Evolutionary conservation across 1,140 invertebrate species (phyloP).

Genomic region (Wiebesia pumilae): DNA sequence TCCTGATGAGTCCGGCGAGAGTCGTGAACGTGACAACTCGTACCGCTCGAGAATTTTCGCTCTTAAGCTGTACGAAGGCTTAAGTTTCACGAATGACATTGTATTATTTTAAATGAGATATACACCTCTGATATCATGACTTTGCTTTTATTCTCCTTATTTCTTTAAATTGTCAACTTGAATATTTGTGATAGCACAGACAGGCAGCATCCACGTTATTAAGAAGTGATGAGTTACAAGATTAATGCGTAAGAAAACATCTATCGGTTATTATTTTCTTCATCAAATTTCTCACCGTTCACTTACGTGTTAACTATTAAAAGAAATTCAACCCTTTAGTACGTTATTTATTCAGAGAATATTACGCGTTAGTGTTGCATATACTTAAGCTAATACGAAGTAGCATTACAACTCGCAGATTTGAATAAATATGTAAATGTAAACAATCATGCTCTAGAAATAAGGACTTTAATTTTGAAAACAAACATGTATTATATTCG

Average conservation of each 20-base stretch:
- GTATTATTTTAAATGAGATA: not conserved
- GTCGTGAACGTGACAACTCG: not conserved
- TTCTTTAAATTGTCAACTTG: not conserved
- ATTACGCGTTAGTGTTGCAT: not conserved
- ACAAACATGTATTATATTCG: not conserved
- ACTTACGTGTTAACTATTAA: too few relatives aligned
- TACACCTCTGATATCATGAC: not conserved
- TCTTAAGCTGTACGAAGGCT: not conserved
- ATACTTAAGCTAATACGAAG: not conserved
- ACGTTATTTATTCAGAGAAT: not conserved
- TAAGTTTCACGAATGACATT: not conserved
- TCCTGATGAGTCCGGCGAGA: not conserved
- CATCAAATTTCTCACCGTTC: too few relatives aligned
- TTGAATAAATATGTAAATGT: not conserved
- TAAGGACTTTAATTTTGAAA: not conserved
- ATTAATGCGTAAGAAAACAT: not conserved
- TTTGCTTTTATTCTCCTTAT: not conserved
- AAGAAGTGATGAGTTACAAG: not conserved
- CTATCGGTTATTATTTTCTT: too few relatives aligned
- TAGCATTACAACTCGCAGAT: not conserved
- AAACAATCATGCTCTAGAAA: constrained; percentile 9
- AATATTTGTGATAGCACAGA: too few relatives aligned
- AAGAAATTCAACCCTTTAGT: not conserved
- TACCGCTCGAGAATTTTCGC: not conserved
- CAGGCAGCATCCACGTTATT: too few relatives aligned